Conservation (phyloP, 2,113 vertebrate genomes). For the Pluvianellus socialis region DNA sequence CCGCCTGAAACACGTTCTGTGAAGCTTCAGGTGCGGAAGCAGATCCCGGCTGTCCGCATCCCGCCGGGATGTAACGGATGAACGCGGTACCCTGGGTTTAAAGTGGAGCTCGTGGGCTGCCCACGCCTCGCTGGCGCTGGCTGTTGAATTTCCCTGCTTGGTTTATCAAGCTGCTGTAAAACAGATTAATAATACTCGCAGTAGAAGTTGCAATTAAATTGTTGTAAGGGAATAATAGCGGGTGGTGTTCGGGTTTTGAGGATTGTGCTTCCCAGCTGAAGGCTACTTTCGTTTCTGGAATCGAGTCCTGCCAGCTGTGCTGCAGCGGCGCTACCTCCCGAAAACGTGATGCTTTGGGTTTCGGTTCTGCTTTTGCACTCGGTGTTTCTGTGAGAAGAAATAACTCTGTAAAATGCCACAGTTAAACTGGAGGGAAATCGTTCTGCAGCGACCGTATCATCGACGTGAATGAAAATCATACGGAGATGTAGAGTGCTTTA, state of each 20-base stretch:
- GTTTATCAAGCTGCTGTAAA: background rate
- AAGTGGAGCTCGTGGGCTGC: accelerated
- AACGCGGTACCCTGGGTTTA: accelerated
- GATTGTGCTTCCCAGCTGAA: background rate
- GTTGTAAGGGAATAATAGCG: accelerated
- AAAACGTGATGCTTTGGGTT: background rate
- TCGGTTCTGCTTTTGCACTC: background rate
- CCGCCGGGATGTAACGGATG: accelerated
- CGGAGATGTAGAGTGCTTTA: background rate
- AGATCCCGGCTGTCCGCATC: accelerated
- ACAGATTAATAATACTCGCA: background rate
- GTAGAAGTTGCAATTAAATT: background rate
- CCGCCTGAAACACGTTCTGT: accelerated
- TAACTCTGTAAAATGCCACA: background rate
- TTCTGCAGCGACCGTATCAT: background rate
- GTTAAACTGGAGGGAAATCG: background rate
- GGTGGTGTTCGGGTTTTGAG: background rate
- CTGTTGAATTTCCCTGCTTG: background rate
- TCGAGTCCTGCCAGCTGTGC: accelerated
- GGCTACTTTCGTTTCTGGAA: accelerated
- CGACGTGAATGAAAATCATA: background rate
- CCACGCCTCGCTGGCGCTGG: accelerated
- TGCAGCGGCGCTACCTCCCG: background rate
- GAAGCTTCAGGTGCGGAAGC: accelerated
- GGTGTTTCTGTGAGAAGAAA: background rate